These are phyloP conservation scores for Drosophila gunungcola DNA, from an alignment of 1,140 invertebrate genomes.

Conservation along the genomic window DNA sequence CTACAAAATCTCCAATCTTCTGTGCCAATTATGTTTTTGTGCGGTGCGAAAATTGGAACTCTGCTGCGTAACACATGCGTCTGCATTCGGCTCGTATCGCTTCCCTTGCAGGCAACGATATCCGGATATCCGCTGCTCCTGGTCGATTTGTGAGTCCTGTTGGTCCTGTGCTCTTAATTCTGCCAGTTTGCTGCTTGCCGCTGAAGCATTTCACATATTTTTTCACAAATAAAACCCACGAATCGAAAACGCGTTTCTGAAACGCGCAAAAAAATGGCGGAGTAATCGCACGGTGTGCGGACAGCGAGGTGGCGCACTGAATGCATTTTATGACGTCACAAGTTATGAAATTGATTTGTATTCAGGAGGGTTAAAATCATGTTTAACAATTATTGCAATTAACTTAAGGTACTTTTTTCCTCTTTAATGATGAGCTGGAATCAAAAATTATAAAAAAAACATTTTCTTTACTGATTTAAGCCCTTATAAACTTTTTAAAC, in stretches of 20 bases:
- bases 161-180: slow-evolving; percentile 27
- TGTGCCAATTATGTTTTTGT: slow-evolving; percentile 30
- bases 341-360: too few relatives aligned
- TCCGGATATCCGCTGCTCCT: slow-evolving; percentile 10
- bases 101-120: not conserved
- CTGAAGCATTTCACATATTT: slow-evolving; percentile 54
- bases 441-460: too few relatives aligned
- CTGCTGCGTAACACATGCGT: slow-evolving; percentile 73
- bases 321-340: slow-evolving; percentile 32
- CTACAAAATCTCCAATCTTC: slow-evolving; percentile 12
- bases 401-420: too few relatives aligned
- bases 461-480: too few relatives aligned
- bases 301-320: slow-evolving; percentile 3
- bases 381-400: too few relatives aligned
- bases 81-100: slow-evolving; percentile 26
- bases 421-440: too few relatives aligned
- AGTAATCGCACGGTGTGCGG: slow-evolving; percentile 25
- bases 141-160: slow-evolving; percentile 15
- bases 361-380: too few relatives aligned
- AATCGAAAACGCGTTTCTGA: slow-evolving; percentile 51
- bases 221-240: slow-evolving; percentile 50
- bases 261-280: slow-evolving; percentile 77
- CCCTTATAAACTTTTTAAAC: too few relatives aligned
- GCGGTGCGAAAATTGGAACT: slow-evolving; percentile 23
- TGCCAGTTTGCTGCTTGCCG: slow-evolving; percentile 27